Percentiles rank a stretch among this genome's conserved stretches.
Conservation (phyloP, 53 echinoderm and acorn worm genomes). For the Hippasteria phrygiana region DNA sequence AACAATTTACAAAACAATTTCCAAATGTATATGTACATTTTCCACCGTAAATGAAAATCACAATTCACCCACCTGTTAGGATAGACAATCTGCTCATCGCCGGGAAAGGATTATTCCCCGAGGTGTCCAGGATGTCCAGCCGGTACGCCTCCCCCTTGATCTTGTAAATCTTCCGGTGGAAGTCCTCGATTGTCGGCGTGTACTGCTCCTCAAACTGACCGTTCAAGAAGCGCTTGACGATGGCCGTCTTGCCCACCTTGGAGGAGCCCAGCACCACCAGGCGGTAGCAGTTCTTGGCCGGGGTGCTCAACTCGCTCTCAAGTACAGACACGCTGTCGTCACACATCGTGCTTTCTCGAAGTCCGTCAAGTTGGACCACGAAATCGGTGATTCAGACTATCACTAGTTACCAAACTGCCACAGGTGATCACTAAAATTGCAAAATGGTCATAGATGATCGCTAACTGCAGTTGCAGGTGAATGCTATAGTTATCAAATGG, state of each 20-base stretch:
- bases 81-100: conserved; percentile 96
- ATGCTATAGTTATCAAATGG: too few relatives aligned
- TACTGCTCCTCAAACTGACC: conserved; percentile 96
- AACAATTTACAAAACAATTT: too few relatives aligned
- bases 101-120: conserved; percentile 96
- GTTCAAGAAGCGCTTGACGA: conserved; percentile 87
- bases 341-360: conserved; percentile 13
- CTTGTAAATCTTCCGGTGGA: conserved; percentile 95
- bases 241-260: conserved; percentile 94
- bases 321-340: conserved; percentile 78
- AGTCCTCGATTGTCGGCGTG: conserved; percentile 96
- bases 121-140: conserved; percentile 93
- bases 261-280: conserved; percentile 93
- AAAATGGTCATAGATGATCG: too few relatives aligned
- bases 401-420: not conserved
- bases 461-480: too few relatives aligned
- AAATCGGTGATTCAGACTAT: not conserved
- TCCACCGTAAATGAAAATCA: not conserved
- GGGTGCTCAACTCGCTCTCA: conserved; percentile 92
- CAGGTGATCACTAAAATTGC: too few relatives aligned
- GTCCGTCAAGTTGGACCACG: not conserved
- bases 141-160: conserved; percentile 91
- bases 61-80: conserved; percentile 86
- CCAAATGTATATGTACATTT: too few relatives aligned
- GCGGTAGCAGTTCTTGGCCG: conserved; percentile 96